Base-by-base conservation (phyloP, 2,797 vertebrate genomes). In the Sphenopsis melanotis region DNA sequence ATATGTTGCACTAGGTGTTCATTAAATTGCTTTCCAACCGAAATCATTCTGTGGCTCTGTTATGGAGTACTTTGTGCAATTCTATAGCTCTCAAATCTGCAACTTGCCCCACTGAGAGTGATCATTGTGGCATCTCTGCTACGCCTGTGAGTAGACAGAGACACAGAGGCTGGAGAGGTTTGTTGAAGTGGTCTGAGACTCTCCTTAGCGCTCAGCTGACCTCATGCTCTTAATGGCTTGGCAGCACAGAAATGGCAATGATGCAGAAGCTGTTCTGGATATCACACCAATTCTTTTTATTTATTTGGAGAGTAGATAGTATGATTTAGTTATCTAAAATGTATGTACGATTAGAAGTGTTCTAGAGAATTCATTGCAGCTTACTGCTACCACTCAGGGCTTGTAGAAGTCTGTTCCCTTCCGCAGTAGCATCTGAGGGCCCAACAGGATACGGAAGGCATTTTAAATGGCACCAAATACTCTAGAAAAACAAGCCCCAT, bases 141-240 rank as follows among this genome's bases (percentile, higher is more conserved):
- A 0, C 7, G 4, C 8, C 41, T 50, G 29, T 1, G 3, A 85
- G 4, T 19, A 49, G 44, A 46, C 5, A 21, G n/a, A 42, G 16
- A 37, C 34, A 16, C 24, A 57, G 32, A 68, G 10, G 12, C 32
- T 72, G 50, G 16, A 68, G 6, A 36, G 56, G 8, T 49, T 49
- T 60, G 26, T 17, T 41, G 32, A 59, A 72, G 55, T 15, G 8
- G 18, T 61, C 18, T 79, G 52, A 77, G 26, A 29, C 27, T 66
- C 10, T 44, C 21, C 29, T 83, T 44, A 34, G 22, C 19, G 17
- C 26, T 49, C 22, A 49, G 41, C 39, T 70, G 56, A 44, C 41
- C 12, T 37, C 44, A 17, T n/a, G 36, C n/a, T 53, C 7, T 23
- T 50, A 23, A 34, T 13, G 57, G 26, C 42, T 41, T 12, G 42